Percentiles rank a stretch among this genome's conserved stretches.
Evolutionary conservation across 2,113 vertebrate species (phyloP).

Genomic region (Vanacampus margaritifer): DNA sequence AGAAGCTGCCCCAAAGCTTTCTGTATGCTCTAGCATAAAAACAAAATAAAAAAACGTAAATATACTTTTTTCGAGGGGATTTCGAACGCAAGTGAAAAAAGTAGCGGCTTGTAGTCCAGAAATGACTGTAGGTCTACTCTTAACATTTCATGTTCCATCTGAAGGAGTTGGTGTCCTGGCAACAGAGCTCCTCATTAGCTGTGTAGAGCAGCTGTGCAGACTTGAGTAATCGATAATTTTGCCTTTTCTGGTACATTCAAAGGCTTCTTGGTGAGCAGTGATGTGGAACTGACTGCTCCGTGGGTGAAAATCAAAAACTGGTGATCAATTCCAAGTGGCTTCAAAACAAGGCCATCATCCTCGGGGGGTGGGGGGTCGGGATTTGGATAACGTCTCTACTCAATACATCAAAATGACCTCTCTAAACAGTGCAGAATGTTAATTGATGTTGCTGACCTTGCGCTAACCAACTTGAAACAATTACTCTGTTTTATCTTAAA

Average conservation of each 20-base stretch:
- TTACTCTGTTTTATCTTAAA: constrained; percentile 21
- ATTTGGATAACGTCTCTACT: constrained; percentile 23
- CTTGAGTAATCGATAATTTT: constrained; percentile 35
- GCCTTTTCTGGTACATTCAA: neutral
- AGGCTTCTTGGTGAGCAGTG: constrained; percentile 1
- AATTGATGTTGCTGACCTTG: constrained; percentile 48
- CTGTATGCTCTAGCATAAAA: too few relatives aligned
- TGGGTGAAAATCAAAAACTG: constrained; percentile 1
- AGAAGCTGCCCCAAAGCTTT: too few relatives aligned
- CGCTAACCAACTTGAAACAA: constrained; percentile 16
- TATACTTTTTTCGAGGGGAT: too few relatives aligned
- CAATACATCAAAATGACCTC: constrained; percentile 30
- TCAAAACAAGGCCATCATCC: constrained; percentile 35
- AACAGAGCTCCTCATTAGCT: constrained; percentile 44
- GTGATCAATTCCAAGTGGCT: constrained; percentile 36
- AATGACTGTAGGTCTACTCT: too few relatives aligned
- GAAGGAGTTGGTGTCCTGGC: constrained; percentile 52
- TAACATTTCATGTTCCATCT: constrained; percentile 42
- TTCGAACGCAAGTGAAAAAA: too few relatives aligned
- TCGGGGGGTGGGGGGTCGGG: constrained; percentile 25
- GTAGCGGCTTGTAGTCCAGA: too few relatives aligned
- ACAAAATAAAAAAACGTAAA: too few relatives aligned
- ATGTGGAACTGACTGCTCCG: constrained; percentile 14
- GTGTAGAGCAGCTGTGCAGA: constrained; percentile 23
- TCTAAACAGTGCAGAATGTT: constrained; percentile 20